Percentiles rank a stretch among this genome's conserved stretches.
Conservation (phyloP, 2,888 invertebrate species). For the Parasteatoda lunata region DNA sequence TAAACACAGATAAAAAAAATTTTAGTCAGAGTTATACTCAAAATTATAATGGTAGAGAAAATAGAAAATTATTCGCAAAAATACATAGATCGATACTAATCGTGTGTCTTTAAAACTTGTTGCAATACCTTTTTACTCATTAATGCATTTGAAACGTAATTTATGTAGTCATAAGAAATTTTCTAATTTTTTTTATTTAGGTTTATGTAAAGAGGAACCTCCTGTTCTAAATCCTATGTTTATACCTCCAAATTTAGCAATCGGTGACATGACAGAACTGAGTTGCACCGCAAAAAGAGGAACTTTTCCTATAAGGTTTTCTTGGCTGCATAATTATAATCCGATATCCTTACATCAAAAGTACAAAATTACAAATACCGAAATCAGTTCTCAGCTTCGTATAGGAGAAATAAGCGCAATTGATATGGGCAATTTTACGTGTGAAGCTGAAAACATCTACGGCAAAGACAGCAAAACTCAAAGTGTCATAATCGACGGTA, state of each 20-base stretch:
- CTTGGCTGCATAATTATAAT: slow-evolving; percentile 64
- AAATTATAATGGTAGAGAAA: no score
- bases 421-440: slow-evolving; percentile 60
- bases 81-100: no score
- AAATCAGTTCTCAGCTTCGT: slow-evolving; percentile 25
- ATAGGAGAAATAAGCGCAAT: slow-evolving; percentile 33
- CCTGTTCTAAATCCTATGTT: slow-evolving; percentile 39
- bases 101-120: no score
- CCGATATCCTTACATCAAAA: slow-evolving; percentile 13
- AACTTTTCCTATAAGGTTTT: slow-evolving; percentile 57
- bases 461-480: slow-evolving; percentile 40
- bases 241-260: slow-evolving; percentile 32
- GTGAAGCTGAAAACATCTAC: slow-evolving; percentile 24
- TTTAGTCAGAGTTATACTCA: no score
- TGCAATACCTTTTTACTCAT: no score
- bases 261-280: slow-evolving; percentile 41
- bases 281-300: slow-evolving; percentile 65
- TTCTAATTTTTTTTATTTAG: no score
- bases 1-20: no score
- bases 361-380: slow-evolving; percentile 15
- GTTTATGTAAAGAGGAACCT: not conserved
- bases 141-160: no score
- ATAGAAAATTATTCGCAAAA: no score
- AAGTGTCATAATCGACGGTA: slow-evolving; percentile 60
- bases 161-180: no score